Percentiles rank a stretch among this genome's conserved stretches.
Evolutionary conservation across 2,113 vertebrate genomes (phyloP).

Genomic region (Sorex fumeus): DNA sequence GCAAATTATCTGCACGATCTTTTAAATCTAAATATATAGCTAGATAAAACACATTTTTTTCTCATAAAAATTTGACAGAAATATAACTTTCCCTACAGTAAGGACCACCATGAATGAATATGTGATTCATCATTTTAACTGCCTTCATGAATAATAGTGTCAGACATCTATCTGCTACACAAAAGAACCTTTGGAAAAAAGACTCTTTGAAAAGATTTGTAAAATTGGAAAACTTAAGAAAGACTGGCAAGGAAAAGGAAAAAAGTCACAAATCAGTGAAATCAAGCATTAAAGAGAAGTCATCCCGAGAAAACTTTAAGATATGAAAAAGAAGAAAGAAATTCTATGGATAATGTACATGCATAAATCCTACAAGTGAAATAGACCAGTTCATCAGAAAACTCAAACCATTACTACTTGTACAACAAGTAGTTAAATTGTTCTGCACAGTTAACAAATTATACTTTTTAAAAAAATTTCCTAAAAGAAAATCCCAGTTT

Average conservation of each 20-base stretch:
- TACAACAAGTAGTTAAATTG: neutral
- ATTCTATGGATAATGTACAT: neutral
- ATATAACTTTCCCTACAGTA: neutral
- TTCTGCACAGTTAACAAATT: neutral
- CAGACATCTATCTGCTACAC: neutral
- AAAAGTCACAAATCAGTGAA: neutral
- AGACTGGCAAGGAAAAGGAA: neutral
- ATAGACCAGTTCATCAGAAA: neutral
- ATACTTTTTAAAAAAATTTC: neutral
- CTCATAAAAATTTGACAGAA: neutral
- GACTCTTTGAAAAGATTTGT: neutral
- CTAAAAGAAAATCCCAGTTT: neutral
- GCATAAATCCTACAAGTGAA: neutral
- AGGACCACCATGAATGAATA: neutral
- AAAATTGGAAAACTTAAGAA: neutral
- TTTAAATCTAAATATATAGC: neutral
- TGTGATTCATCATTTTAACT: neutral
- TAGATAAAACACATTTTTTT: neutral
- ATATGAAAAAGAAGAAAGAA: neutral
- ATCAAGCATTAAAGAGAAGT: neutral
- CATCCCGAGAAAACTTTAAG: neutral
- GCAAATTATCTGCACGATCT: neutral
- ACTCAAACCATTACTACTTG: neutral
- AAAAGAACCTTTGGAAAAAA: neutral
- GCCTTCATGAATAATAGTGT: neutral